Conservation (phyloP, 1,140 invertebrate genomes). For the Drosophila azteca region DNA sequence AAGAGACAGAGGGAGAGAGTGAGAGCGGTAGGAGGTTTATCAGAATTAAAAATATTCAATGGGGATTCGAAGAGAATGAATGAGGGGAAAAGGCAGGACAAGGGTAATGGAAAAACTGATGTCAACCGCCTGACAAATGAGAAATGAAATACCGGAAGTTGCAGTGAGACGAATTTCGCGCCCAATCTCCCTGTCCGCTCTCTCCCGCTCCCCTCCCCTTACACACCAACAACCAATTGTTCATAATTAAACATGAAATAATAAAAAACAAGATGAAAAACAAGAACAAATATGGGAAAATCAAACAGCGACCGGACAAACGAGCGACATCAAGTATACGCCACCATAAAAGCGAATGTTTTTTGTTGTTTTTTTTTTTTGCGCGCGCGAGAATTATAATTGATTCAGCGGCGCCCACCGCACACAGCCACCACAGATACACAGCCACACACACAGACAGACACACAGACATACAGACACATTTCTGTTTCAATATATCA, state of each 20-base stretch:
- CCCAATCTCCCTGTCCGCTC: too few species aligned
- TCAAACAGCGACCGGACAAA: conserved; percentile 27
- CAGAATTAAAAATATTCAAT: conserved; percentile 20
- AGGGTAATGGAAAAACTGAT: background rate
- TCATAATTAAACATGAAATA: conserved; percentile 64
- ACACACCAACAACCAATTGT: conserved; percentile 52
- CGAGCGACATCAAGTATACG: conserved; percentile 73
- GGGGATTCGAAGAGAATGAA: conserved; percentile 35
- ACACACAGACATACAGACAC: too few species aligned
- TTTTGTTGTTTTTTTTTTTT: conserved; percentile 38
- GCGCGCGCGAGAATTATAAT: conserved; percentile 63
- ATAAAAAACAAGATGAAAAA: background rate
- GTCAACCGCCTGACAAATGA: conserved; percentile 28
- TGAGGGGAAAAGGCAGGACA: conserved; percentile 10
- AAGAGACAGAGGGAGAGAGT: background rate
- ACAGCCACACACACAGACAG: background rate
- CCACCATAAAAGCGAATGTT: conserved; percentile 74
- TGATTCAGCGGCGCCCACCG: conserved; percentile 58
- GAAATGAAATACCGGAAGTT: conserved; percentile 73
- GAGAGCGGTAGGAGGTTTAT: conserved; percentile 9
- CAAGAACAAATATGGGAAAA: conserved; percentile 34
- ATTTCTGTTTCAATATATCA: conserved; percentile 5
- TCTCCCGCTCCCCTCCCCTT: too few species aligned
- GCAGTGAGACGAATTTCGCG: conserved; percentile 75
- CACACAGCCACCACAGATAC: too few species aligned